Base-by-base conservation (phyloP, 1,140 invertebrate genomes). In the Lithobius niger region DNA sequence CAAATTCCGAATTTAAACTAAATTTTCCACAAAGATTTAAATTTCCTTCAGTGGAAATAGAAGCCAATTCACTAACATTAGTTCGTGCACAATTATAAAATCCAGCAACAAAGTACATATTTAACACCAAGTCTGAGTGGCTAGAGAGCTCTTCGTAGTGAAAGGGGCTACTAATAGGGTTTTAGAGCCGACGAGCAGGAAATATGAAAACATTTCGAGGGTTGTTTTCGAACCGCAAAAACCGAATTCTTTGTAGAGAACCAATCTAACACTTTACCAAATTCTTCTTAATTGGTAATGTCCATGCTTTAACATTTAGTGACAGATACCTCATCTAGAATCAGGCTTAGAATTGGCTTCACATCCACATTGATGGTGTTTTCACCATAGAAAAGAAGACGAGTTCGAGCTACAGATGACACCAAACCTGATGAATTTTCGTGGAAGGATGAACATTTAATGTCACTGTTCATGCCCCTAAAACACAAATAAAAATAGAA, bases 281-380 rank as follows among this genome's bases (percentile, higher is more conserved):
- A 26, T 50, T 6, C 13, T 25, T 24, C 6, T 26, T 13, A 50
- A 50, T n/a, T 4, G 27, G 16, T 50, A 4, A 13, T 47, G 31
- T 36, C 31, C 10, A 36, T 36, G n/a, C 10, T 15, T 47, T 47
- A 47, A 18, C 22, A 15, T 22, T 47, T 15, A 6, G 13, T 18
- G 15, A 21, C 13, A 21, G 6, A 18, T 44, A 59, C 50, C 60
- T 73, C 71, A 15, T 70, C 65, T n/a, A 70, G 44, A 6, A 71
- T 58, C 25, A 77, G 62, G 21, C 62, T 58, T 4, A 68, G 22
- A 52, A 76, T 70, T 6, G 76, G 72, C 54, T 72, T 74, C 0
- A 79, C 75, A 60, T 74, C 71, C 16, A 80, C 70, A 16, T 63
- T 62, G 44, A 79, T 77, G 3, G 60, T 58, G 64, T 80, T 80